Base-by-base conservation (phyloP, 1,140 invertebrate species). In the Apis mellifera region DNA sequence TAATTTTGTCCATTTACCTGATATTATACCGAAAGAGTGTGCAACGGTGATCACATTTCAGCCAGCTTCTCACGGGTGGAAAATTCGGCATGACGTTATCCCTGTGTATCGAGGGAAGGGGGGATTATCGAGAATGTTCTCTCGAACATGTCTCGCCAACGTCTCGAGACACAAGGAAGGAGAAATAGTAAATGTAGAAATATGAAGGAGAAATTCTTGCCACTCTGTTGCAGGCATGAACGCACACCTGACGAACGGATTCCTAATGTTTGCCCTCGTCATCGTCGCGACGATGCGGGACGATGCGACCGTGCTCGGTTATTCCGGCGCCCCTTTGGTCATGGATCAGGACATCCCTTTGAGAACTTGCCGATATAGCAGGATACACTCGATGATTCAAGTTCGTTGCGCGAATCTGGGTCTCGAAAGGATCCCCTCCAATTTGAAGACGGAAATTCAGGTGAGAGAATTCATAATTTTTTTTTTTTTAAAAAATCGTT, bases 211-310 rank as follows among this genome's bases (percentile, higher is more conserved):
- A 21, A 55, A 54, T 71, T 71, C 54, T n/a, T 19, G n/a, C 74
- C 73, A 52, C 78, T 85, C 65, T 69, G 83, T 92, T 91, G n/a
- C 89, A 92, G 92, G 85, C 21, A 92, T 90, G 90, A 88, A 78
- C 59, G 74, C 86, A 9, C 60, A 90, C 4, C 52, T 90, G 70
- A 32, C 89, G n/a, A 86, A 87, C n/a, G 76, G 78, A 4, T 66
- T 91, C 1, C 55, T 91, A n/a, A 21, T 90, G 17, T 13, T 92
- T 19, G 82, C 69, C 12, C 48, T 92, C 26, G 73, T 5, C 32
- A 42, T 80, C 21, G 81, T 89, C 62, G 83, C 82, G 3, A 71
- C 52, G n/a, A 52, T 75, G 32, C 80, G 73, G 12, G 78, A 84
- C 59, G 78, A 84, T 54, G 65, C 72, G 15, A 78, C 86, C 84